These are phyloP conservation scores for Halichoeres trimaculatus DNA, from an alignment of 2,113 vertebrate species.

Conservation along the genomic window DNA sequence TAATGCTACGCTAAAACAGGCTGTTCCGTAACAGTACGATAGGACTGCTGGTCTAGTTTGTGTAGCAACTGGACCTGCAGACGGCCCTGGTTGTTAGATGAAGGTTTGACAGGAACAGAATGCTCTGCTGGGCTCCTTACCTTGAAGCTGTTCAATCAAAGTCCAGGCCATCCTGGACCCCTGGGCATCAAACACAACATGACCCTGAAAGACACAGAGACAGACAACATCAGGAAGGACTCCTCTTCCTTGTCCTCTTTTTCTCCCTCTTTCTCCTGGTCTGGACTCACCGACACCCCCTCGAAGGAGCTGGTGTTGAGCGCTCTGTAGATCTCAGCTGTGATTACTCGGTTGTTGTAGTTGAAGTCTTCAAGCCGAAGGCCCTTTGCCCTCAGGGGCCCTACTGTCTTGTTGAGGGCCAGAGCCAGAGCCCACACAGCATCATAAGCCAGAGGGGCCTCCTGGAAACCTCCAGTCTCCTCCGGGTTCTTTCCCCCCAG, in stretches of 20 bases:
- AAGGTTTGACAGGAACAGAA: too few relatives aligned
- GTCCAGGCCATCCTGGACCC: slow-evolving; percentile 97
- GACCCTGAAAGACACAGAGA: slow-evolving; percentile 83
- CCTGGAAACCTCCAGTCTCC: slow-evolving; percentile 92
- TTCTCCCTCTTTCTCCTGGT: not conserved
- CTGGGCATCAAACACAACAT: slow-evolving; percentile 94
- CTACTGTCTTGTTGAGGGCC: slow-evolving; percentile 92
- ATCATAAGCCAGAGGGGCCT: slow-evolving; percentile 92
- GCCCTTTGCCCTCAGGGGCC: slow-evolving; percentile 84
- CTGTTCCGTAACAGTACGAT: too few relatives aligned
- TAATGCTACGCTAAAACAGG: too few relatives aligned
- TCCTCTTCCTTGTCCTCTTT: too few relatives aligned
- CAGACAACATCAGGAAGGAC: too few relatives aligned
- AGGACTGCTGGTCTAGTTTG: too few relatives aligned
- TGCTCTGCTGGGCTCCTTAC: slow-evolving; percentile 59
- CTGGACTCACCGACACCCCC: slow-evolving; percentile 90
- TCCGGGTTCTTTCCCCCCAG: slow-evolving; percentile 89
- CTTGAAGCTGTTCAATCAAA: slow-evolving; percentile 93
- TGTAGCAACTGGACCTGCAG: too few relatives aligned
- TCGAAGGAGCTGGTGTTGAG: slow-evolving; percentile 95
- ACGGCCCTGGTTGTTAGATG: too few relatives aligned
- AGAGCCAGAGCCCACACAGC: slow-evolving; percentile 93
- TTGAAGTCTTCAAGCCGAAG: slow-evolving; percentile 91
- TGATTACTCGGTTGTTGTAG: slow-evolving; percentile 93
- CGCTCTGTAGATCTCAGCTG: slow-evolving; percentile 90